Evolutionary conservation across 2,797 vertebrate species (phyloP).

Genomic region (Lemur catta): DNA sequence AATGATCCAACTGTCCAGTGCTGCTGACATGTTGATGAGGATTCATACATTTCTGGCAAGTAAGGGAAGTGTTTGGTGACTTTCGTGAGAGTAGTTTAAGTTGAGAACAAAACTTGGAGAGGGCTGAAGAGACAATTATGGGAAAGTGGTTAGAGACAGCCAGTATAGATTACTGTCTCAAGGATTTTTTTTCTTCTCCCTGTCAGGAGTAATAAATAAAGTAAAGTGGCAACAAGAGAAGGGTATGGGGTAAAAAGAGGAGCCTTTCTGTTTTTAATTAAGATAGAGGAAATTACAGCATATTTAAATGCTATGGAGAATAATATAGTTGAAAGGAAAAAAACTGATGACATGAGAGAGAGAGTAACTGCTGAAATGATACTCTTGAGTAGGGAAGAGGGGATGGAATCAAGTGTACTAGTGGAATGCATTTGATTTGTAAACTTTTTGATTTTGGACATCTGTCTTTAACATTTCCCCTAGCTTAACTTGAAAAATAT

Average conservation of each 20-base stretch:
- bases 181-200: not conserved
- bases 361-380: not conserved
- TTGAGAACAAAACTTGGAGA: not conserved
- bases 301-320: not conserved
- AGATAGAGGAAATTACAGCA: not conserved
- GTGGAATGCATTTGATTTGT: not conserved
- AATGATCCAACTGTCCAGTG: not conserved
- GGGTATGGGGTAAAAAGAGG: not conserved
- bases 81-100: not conserved
- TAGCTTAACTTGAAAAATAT: not conserved
- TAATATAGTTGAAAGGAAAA: not conserved
- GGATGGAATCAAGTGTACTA: not conserved
- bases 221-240: not conserved
- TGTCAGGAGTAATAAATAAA: not conserved
- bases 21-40: not conserved
- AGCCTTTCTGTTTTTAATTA: not conserved
- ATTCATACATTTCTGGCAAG: not conserved
- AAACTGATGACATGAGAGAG: not conserved
- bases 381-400: not conserved
- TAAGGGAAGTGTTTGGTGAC: not conserved
- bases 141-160: not conserved
- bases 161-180: not conserved
- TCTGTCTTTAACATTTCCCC: not conserved
- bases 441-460: not conserved
- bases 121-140: not conserved